Evolutionary conservation across 2,888 invertebrate genomes (phyloP).

Genomic region (Mythimna albipuncta): DNA sequence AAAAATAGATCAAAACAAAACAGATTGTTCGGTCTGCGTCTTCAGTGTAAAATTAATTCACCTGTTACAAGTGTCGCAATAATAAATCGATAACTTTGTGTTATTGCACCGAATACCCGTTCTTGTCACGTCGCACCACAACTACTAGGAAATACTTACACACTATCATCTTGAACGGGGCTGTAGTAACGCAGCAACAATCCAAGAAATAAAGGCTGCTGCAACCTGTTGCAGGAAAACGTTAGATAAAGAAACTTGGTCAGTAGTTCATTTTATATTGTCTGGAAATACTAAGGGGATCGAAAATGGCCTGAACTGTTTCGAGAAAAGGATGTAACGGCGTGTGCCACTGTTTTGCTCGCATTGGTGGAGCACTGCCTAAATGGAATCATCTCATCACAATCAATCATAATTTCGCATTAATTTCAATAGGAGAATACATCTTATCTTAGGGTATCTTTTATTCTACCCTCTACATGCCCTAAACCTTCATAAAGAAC

Average conservation of each 20-base stretch:
- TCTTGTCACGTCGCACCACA: background rate
- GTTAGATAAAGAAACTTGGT: background rate
- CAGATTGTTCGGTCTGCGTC: too few species aligned
- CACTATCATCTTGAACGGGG: conserved; percentile 76
- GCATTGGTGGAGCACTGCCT: too few species aligned
- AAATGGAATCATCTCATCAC: background rate
- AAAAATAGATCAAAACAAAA: too few species aligned
- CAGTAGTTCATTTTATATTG: background rate
- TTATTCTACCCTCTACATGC: too few species aligned
- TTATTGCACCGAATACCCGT: background rate
- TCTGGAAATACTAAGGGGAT: background rate
- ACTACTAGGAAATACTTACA: conserved; percentile 72
- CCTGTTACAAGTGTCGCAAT: conserved; percentile 2
- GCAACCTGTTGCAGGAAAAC: conserved; percentile 84
- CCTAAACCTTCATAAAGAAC: background rate
- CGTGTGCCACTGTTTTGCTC: too few species aligned
- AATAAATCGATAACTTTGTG: conserved; percentile 8
- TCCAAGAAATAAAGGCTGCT: conserved; percentile 92
- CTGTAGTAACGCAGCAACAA: conserved; percentile 91
- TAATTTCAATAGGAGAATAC: too few species aligned
- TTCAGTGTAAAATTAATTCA: background rate
- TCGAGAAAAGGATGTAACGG: too few species aligned
- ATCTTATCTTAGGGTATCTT: too few species aligned
- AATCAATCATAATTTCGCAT: background rate
- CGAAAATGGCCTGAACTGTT: too few species aligned